Percentiles rank a stretch among this genome's conserved stretches.
These are phyloP conservation scores for Drosophila littoralis DNA, from an alignment of 1,140 invertebrate genomes.

Conservation along the genomic window DNA sequence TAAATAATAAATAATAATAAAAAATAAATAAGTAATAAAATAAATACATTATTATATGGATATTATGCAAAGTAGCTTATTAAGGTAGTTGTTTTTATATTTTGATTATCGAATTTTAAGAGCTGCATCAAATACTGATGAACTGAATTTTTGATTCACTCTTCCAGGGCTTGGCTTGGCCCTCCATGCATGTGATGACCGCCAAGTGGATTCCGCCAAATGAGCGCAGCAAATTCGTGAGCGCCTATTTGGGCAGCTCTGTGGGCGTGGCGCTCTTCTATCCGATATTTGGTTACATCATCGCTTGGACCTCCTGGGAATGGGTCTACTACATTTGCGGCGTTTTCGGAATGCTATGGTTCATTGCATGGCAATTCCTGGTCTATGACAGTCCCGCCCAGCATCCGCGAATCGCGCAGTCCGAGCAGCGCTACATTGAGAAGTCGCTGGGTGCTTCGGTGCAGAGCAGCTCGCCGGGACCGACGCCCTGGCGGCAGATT, in stretches of 20 bases:
- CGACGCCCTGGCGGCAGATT: constrained; percentile 90
- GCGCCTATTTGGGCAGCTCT: constrained; percentile 88
- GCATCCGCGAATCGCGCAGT: constrained; percentile 90
- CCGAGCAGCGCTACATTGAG: constrained; percentile 88
- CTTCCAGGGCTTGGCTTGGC: constrained; percentile 91
- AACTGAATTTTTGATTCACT: background rate
- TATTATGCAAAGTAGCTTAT: too few species aligned
- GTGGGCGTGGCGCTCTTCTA: constrained; percentile 90
- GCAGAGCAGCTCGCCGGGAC: constrained; percentile 77
- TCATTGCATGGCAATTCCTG: constrained; percentile 87
- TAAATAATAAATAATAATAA: too few species aligned
- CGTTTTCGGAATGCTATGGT: constrained; percentile 89
- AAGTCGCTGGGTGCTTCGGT: constrained; percentile 86
- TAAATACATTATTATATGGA: too few species aligned
- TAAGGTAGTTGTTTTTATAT: too few species aligned
- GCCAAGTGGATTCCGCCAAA: constrained; percentile 93
- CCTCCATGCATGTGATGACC: constrained; percentile 90
- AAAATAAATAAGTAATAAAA: too few species aligned
- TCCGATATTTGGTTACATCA: constrained; percentile 88
- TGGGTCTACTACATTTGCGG: constrained; percentile 90
- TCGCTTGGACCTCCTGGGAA: constrained; percentile 89
- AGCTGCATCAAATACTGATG: too few species aligned
- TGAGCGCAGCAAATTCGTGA: constrained; percentile 91
- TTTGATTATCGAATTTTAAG: too few species aligned
- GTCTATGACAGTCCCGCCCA: constrained; percentile 89